Evolutionary conservation across 2,113 vertebrate genomes (phyloP).

Genomic region (Tyto alba): DNA sequence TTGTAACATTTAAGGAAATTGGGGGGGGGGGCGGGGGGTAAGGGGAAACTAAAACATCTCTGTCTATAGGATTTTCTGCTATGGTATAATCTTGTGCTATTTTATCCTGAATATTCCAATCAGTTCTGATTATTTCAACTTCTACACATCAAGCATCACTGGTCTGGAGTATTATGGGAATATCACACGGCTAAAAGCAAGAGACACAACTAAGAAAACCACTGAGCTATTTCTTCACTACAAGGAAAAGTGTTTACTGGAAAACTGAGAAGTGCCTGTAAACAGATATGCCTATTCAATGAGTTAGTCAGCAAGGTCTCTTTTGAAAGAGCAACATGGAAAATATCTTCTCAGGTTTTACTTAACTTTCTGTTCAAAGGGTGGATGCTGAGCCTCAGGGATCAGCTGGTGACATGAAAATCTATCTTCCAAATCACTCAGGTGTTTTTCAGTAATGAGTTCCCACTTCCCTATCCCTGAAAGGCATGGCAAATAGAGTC

Average conservation of each 20-base stretch:
- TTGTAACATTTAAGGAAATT: neutral
- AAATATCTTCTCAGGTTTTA: slow-evolving; percentile 36
- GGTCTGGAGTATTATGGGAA: neutral
- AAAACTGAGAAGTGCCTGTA: neutral
- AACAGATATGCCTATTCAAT: neutral
- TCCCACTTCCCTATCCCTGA: neutral
- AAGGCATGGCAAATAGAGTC: slow-evolving; percentile 39
- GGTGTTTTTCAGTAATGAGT: slow-evolving; percentile 9
- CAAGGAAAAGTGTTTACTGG: neutral
- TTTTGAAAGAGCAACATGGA: neutral
- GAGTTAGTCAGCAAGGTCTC: neutral
- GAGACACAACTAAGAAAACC: neutral
- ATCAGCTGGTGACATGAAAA: slow-evolving; percentile 40
- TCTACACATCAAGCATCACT: neutral
- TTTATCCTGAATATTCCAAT: neutral
- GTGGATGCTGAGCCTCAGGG: neutral
- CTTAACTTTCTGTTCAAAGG: slow-evolving; percentile 15
- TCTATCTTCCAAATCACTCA: slow-evolving; percentile 40
- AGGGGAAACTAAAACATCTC: neutral
- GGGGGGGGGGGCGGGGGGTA: fast-evolving
- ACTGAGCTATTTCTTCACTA: fast-evolving
- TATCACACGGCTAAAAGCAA: neutral
- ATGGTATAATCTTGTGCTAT: neutral
- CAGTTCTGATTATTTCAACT: neutral
- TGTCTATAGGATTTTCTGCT: neutral